Evolutionary conservation across 2,113 vertebrate species (phyloP).

Genomic region (Nerophis ophidion): DNA sequence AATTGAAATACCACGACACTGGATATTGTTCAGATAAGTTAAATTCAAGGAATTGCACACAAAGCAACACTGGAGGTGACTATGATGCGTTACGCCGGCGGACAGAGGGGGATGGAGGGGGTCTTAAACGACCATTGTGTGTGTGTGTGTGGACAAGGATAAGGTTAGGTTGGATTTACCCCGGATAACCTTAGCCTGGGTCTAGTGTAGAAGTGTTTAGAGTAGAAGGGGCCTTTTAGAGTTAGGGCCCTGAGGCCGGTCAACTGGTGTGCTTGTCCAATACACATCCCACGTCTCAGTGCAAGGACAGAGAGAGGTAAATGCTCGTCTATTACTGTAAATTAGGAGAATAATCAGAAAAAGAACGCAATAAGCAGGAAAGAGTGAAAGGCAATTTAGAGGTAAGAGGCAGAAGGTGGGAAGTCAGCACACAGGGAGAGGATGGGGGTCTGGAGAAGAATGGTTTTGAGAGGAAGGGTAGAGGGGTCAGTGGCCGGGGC

Average conservation of each 20-base stretch:
- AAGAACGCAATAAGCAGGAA: slow-evolving; percentile 22
- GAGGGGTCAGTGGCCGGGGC: slow-evolving; percentile 50
- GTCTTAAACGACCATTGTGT: too few relatives aligned
- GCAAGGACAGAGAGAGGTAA: slow-evolving; percentile 40
- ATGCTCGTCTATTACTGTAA: slow-evolving; percentile 38
- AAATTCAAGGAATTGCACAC: too few relatives aligned
- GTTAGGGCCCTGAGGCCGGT: slow-evolving; percentile 29
- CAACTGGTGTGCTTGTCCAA: slow-evolving; percentile 42
- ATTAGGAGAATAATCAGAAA: slow-evolving; percentile 25
- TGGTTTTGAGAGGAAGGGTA: slow-evolving; percentile 29
- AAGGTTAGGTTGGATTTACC: too few relatives aligned
- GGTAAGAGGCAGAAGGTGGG: slow-evolving; percentile 21
- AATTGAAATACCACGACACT: too few relatives aligned
- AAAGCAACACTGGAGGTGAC: too few relatives aligned
- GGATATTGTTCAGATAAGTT: too few relatives aligned
- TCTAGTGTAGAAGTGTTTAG: too few relatives aligned
- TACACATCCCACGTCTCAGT: slow-evolving; percentile 41
- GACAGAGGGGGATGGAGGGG: too few relatives aligned
- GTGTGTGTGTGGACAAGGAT: too few relatives aligned
- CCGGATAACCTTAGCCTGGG: too few relatives aligned
- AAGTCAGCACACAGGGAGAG: slow-evolving; percentile 13
- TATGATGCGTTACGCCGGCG: too few relatives aligned
- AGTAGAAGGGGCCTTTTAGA: too few relatives aligned
- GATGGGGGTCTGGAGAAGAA: slow-evolving; percentile 36
- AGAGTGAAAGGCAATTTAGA: slow-evolving; percentile 11